Base-by-base conservation (phyloP, 2,797 vertebrate genomes). In the Craterocephalus amniculus region DNA sequence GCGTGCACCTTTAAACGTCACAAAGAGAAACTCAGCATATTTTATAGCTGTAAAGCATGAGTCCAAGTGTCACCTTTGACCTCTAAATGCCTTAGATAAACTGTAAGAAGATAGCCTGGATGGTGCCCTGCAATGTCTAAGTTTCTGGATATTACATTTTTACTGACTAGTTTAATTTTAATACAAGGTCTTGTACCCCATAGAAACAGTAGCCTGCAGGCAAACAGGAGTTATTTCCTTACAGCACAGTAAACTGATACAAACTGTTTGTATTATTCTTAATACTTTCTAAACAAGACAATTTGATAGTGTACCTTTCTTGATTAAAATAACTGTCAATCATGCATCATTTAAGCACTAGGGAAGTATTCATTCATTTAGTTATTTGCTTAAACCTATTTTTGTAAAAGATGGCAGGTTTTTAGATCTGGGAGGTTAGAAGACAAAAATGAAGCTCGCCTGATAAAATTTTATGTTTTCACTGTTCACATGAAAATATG, bases 1-100 rank as follows among this genome's bases (percentile, higher is more conserved):
- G 52, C 45, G 8, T 31, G 45, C 36, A n/a, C 56, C 52, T 73
- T 77, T 32, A 78, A 63, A 64, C 16, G 4, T 64, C 43, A 75
- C 61, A 20, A 31, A 8, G 24, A 69, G 35, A 2, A 64, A 27
- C 18, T 16, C n/a, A 29, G 10, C 2, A 67, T 29, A 70, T 61
- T 26, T 62, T 11, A 52, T 38, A 59, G 20, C 9, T 22, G 18
- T 61, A 70, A 22, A 74, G 9, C 31, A 38, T 35, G 20, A 40
- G 4, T 40, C 12, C 16, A 20, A 6, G 14, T 66, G 27, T 52
- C 24, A 24, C 13, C 24, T 26, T 24, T 24, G n/a, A 52, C 24
- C 22, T 16, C 3, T 27, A 27, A 52, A 24, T 14, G 9, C 45
- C 12, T 52, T 22, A 52, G 13, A 27, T 6, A 52, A 52, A 24